Conservation (phyloP, 1,140 invertebrate species). For the Bombus haemorrhoidalis region DNA sequence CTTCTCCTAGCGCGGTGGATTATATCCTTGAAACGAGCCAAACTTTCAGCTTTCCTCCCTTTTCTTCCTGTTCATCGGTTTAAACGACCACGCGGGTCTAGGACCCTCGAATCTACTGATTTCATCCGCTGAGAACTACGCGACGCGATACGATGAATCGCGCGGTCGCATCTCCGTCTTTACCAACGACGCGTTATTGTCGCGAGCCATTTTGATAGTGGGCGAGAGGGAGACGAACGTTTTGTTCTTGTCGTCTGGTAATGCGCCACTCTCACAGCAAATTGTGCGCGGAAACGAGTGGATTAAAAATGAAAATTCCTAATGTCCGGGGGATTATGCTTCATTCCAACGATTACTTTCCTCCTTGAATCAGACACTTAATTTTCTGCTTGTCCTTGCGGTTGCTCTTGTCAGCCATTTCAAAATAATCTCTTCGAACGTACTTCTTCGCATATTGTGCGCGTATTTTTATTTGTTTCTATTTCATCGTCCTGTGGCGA, state of each 20-base stretch:
- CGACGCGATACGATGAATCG: neutral
- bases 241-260: conserved; percentile 40
- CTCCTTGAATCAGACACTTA: conserved; percentile 25
- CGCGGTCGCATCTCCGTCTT: neutral
- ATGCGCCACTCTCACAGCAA: conserved; percentile 41
- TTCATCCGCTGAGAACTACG: neutral
- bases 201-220: conserved; percentile 50
- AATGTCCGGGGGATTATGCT: conserved; percentile 42
- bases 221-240: neutral
- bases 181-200: conserved; percentile 26
- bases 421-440: neutral
- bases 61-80: conserved; percentile 26
- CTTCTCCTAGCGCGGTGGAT: conserved; percentile 51
- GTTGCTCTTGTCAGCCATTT: neutral
- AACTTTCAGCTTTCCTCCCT: conserved; percentile 44
- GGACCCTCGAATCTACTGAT: conserved; percentile 39
- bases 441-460: neutral
- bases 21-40: conserved; percentile 56
- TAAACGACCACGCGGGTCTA: conserved; percentile 44
- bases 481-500: neutral
- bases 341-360: conserved; percentile 44
- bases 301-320: conserved; percentile 57
- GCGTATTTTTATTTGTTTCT: no score
- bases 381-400: conserved; percentile 31
- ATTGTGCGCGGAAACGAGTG: conserved; percentile 38